Evolutionary conservation across 2,113 vertebrate species (phyloP), one percentile per base, ranked within the genome.

Genomic region (Leptodactylus fuscus): DNA sequence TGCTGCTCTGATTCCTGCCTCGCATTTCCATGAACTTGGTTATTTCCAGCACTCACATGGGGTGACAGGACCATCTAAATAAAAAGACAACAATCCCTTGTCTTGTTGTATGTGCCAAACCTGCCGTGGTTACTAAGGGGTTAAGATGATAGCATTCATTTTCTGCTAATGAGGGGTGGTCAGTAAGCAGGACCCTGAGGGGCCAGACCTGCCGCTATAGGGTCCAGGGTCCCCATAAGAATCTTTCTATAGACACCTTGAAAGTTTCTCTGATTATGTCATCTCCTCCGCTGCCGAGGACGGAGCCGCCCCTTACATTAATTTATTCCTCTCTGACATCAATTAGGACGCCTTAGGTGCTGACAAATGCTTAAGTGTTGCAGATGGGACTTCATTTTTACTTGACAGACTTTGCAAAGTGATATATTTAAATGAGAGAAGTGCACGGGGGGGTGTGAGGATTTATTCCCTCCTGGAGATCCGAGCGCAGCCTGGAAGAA

Each of bases 371-470:
- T 62, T 78, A 78, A 71, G 75, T 85, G 75, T 71, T 55, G 83
- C 75, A 85, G 71, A 85, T 71, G 62, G 83, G 83, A 85, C 27
- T 51, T 79, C 75, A 16, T 85, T 85, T 85, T 85, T 55, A 70
- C 75, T 85, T 85, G 83, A 85, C 83, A 79, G 83, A 79, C 76
- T 85, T 58, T 44, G 62, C 83, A 80, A 79, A 79, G 83, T 85
- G 83, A 85, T 75, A 85, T 85, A 85, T 85, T 79, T 79, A 85
- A 85, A 85, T 85, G 38, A 78, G 75, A 79, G 44, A 85, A 80
- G 1, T 16, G 75, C 83, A 70, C 13, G 48, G 62, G 82, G 46
- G 83, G 83, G 55, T 70, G 75, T 69, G 83, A 44, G 75, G 38
- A 71, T 55, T 80, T 85, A 85, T 79, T 85, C 75, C 83, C 75